Evolutionary conservation across 2,888 invertebrate genomes (phyloP).

Genomic region (Apocheima hispidaria): DNA sequence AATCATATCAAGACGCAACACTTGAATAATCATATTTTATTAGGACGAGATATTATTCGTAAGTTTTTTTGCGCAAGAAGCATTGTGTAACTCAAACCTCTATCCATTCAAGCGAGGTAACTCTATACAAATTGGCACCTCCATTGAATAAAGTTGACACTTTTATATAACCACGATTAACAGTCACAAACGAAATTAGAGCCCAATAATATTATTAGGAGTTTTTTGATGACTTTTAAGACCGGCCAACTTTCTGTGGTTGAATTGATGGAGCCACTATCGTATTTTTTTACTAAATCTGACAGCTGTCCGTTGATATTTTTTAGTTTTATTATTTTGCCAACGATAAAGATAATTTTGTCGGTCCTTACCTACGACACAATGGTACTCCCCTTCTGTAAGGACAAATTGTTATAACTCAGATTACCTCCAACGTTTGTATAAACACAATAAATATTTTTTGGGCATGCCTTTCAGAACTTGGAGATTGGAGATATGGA

Average conservation of each 20-base stretch:
- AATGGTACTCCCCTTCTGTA: slow-evolving; percentile 63
- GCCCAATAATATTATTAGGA: slow-evolving; percentile 84
- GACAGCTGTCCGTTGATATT: too few species aligned
- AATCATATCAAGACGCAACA: slow-evolving; percentile 34
- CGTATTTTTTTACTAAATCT: too few species aligned
- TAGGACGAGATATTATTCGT: slow-evolving; percentile 42
- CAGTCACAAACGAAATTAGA: slow-evolving; percentile 85
- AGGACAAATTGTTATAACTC: slow-evolving; percentile 71
- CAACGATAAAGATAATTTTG: too few species aligned
- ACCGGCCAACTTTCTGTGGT: too few species aligned
- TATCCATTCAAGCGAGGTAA: slow-evolving; percentile 67
- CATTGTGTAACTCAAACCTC: slow-evolving; percentile 71
- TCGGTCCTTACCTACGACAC: slow-evolving; percentile 51
- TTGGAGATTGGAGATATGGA: slow-evolving; percentile 58
- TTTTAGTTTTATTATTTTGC: too few species aligned
- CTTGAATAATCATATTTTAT: slow-evolving; percentile 49
- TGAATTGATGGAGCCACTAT: too few species aligned
- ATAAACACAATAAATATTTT: slow-evolving; percentile 85
- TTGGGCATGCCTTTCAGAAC: slow-evolving; percentile 65
- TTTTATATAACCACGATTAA: slow-evolving; percentile 83
- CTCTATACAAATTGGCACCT: slow-evolving; percentile 81
- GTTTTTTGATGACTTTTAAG: slow-evolving; percentile 56
- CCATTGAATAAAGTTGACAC: slow-evolving; percentile 78
- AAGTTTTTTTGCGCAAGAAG: slow-evolving; percentile 41
- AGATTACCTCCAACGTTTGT: slow-evolving; percentile 85